phyloP scores from a whole-genome alignment of 2,113 vertebrate species.

The Nothocercus nigrocapillus region DNA sequence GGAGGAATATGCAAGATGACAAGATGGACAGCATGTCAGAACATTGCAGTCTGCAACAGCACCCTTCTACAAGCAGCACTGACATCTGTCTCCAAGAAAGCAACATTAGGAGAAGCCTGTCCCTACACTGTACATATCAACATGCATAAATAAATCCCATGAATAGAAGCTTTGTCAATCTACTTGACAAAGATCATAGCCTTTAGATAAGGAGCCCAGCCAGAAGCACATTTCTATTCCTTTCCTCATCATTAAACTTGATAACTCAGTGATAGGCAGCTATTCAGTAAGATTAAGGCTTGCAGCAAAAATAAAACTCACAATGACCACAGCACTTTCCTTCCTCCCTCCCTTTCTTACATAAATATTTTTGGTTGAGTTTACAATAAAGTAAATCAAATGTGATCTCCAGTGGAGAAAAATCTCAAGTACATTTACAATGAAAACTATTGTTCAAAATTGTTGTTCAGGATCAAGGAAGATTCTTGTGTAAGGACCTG shows the following conservation, averaged over 20 bases:
- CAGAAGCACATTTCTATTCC: slow-evolving; percentile 44
- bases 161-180: slow-evolving; percentile 40
- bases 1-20: not conserved
- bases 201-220: slow-evolving; percentile 20
- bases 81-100: not conserved
- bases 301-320: not conserved
- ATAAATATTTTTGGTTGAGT: not conserved
- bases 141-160: slow-evolving; percentile 6
- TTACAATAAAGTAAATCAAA: not conserved
- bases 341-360: not conserved
- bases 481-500: not conserved
- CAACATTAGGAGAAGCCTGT: not conserved
- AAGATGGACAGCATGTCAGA: slow-evolving; percentile 30
- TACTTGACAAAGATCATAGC: slow-evolving; percentile 52
- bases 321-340: not conserved
- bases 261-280: slow-evolving; percentile 45
- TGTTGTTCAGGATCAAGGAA: not conserved
- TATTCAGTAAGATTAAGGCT: slow-evolving; percentile 32
- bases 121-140: not conserved
- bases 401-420: not conserved
- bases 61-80: slow-evolving; percentile 28
- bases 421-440: not conserved
- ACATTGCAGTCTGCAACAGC: not conserved
- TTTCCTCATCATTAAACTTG: slow-evolving; percentile 54
- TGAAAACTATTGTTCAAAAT: not conserved